Evolutionary conservation across 2,113 vertebrate species (phyloP).

Genomic region (Opisthocomus hoazin): DNA sequence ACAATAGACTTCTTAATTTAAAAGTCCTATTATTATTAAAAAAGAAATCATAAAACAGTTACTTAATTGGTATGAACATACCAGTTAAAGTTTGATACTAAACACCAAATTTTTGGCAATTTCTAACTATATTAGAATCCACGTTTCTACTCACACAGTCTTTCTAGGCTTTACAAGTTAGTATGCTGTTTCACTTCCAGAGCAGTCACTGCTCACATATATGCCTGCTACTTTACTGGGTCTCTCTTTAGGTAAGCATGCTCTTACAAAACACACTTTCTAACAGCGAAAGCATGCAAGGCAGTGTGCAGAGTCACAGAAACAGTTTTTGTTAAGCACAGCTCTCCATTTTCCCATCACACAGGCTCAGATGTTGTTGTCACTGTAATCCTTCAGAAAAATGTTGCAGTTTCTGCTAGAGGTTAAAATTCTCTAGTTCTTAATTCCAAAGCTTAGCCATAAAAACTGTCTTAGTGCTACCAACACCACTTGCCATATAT

Average conservation of each 20-base stretch:
- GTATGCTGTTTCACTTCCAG: not conserved
- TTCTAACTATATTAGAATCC: not conserved
- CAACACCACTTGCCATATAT: not conserved
- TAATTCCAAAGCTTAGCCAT: not conserved
- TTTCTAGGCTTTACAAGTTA: not conserved
- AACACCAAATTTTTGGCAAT: not conserved
- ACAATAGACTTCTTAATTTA: not conserved
- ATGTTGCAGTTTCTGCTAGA: not conserved
- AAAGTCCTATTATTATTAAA: not conserved
- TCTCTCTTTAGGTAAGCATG: not conserved
- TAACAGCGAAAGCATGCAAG: not conserved
- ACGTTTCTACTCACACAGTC: not conserved
- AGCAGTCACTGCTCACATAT: not conserved
- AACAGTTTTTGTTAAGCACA: not conserved
- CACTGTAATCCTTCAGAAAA: not conserved
- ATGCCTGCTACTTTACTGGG: not conserved
- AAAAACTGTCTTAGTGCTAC: not conserved
- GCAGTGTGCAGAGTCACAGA: not conserved
- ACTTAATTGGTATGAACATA: not conserved
- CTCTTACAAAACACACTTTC: not conserved
- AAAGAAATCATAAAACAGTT: not conserved
- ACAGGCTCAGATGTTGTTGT: not conserved
- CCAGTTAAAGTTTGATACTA: not conserved
- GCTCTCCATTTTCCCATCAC: not conserved
- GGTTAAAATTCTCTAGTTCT: constrained; percentile 7